phyloP scores from a whole-genome alignment of 2,113 vertebrate species.

The Lethenteron camtschaticum region DNA sequence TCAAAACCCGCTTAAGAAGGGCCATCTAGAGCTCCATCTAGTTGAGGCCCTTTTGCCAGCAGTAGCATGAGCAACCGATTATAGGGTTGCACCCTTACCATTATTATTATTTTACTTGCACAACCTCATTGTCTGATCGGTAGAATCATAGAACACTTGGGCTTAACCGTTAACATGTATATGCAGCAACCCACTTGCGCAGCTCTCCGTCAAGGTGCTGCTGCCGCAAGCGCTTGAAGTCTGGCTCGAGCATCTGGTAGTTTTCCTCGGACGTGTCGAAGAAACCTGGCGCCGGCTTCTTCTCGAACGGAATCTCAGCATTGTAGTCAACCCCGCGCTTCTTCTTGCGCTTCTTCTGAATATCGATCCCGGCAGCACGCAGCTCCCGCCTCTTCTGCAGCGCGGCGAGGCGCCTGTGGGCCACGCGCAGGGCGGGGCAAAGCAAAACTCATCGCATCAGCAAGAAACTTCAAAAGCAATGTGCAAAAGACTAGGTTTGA shows the following conservation, averaged over 20 bases:
- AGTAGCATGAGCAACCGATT: too few species aligned
- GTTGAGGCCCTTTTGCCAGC: too few species aligned
- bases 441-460: too few species aligned
- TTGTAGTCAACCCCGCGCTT: conserved; percentile 96
- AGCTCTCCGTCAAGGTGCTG: conserved; percentile 86
- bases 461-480: too few species aligned
- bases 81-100: too few species aligned
- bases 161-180: neutral
- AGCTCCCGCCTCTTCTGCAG: conserved; percentile 89
- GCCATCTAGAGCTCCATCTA: too few species aligned
- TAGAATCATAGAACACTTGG: too few species aligned
- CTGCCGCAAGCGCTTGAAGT: conserved; percentile 78
- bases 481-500: too few species aligned
- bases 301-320: conserved; percentile 90
- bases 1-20: too few species aligned
- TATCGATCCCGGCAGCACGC: conserved; percentile 73
- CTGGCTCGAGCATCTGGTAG: conserved; percentile 57
- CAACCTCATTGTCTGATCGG: too few species aligned
- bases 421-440: too few species aligned
- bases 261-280: conserved; percentile 93
- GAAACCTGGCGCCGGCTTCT: conserved; percentile 80
- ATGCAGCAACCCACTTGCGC: conserved; percentile 46
- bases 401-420: conserved; percentile 50
- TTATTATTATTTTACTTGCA: too few species aligned
- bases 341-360: conserved; percentile 94